Evolutionary conservation across 2,797 vertebrate genomes (phyloP), one percentile per base, ranked within the genome.

Genomic region (Octomys mimax): DNA sequence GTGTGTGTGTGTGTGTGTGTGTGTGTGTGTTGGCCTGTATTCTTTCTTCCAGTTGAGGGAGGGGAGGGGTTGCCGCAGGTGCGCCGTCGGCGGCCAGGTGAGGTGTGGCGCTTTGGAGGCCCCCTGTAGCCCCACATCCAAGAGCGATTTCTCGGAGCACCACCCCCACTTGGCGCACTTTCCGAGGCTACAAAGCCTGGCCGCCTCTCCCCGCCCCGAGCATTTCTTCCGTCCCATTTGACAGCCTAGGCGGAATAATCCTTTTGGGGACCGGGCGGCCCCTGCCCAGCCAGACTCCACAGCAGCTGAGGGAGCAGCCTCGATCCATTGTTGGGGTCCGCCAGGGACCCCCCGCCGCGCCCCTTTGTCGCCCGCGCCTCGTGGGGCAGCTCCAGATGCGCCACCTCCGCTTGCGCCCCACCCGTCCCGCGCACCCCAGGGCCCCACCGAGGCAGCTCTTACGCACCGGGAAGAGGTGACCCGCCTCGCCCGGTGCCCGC

Each of bases 211-310:
- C 85, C 10, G 66, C 95, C 73, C 83, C 4, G 13, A 31, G 68
- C 75, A 42, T 95, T 95, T 85, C 95, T 96, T 93, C 97, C 24
- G 39, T 95, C 95, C 89, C 94, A 79, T 94, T 96, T 96, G 96
- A 97, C 91, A 97, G 96, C 46, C 87, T 70, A 73, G 85, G 98
- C 96, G 96, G 96, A 96, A 96, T 96, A 96, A 97, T 97, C 97
- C 97, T 96, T 97, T 95, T 90, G 95, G 96, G 92, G 93, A 89
- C 87, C 77, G 8, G 71, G 80, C 28, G 85, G 75, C 64, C 95
- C 71, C 87, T 73, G 73, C 92, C 61, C 36, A 0, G 85, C 87
- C 91, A 92, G 97, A 94, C 93, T 81, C 90, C 14, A 57, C 62
- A 2, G 59, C 96, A 88, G 94, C 97, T 95, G 96, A 96, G 81